Percentiles rank a stretch among this genome's conserved stretches.
Evolutionary conservation across 2,113 vertebrate species (phyloP).

Genomic region (Caranx melampygus): DNA sequence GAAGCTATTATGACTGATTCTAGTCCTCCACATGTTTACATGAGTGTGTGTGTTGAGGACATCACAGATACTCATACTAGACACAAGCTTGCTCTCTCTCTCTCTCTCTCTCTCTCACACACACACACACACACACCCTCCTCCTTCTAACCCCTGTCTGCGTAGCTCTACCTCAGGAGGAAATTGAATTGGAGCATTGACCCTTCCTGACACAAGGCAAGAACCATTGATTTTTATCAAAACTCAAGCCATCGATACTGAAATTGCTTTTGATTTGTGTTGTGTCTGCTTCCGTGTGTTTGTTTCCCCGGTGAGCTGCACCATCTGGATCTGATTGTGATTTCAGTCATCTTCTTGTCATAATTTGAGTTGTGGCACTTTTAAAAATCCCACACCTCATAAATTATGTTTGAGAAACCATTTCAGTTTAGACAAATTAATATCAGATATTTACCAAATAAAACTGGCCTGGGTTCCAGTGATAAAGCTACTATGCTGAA

Average conservation of each 20-base stretch:
- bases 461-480: constrained; percentile 1
- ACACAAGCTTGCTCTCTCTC: constrained; percentile 25
- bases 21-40: not conserved
- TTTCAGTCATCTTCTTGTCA: constrained; percentile 35
- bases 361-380: constrained; percentile 13
- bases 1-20: not conserved
- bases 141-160: constrained; percentile 31
- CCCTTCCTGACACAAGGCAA: constrained; percentile 75
- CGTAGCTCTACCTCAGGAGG: constrained; percentile 64
- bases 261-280: constrained; percentile 77
- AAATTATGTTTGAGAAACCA: not conserved
- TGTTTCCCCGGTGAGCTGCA: constrained; percentile 34
- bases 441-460: constrained; percentile 27
- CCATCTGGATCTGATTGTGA: constrained; percentile 27
- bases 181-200: constrained; percentile 80
- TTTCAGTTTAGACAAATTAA: constrained; percentile 30
- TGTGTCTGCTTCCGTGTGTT: constrained; percentile 25
- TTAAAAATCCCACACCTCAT: not conserved
- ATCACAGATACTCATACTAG: not conserved
- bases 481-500: not conserved
- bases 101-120: not conserved
- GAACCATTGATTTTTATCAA: constrained; percentile 81
- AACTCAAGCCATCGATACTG: constrained; percentile 76
- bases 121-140: constrained; percentile 8
- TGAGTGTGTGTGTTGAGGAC: constrained; percentile 3